A percentile compares a stretch with the other conserved stretches of the same genome.
Conservation (phyloP, 2,888 invertebrate species). For the Mellilla xanthometata region DNA sequence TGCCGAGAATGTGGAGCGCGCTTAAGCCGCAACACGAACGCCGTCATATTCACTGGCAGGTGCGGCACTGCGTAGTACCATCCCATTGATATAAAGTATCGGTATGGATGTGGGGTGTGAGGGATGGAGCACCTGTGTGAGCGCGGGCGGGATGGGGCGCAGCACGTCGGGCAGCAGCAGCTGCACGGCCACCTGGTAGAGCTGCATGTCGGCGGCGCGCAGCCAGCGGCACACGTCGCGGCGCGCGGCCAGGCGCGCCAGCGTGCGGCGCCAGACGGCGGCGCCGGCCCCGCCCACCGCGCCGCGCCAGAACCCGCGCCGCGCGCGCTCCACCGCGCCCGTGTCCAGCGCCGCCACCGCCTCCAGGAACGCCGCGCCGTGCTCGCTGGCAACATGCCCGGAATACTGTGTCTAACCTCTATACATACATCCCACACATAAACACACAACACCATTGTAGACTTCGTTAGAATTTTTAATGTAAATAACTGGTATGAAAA, state of each 20-base stretch:
- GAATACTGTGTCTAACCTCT: too few relatives aligned
- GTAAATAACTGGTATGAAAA: too few relatives aligned
- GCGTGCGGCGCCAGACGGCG: slow-evolving; percentile 94
- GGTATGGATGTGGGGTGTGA: too few relatives aligned
- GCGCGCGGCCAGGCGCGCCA: slow-evolving; percentile 87
- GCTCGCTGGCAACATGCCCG: slow-evolving; percentile 86
- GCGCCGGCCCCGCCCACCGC: slow-evolving; percentile 90
- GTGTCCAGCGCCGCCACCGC: slow-evolving; percentile 96
- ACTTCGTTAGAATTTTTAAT: too few relatives aligned
- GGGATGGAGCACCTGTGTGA: slow-evolving; percentile 90
- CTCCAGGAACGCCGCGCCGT: slow-evolving; percentile 96
- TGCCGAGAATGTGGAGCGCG: too few relatives aligned
- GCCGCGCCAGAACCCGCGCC: slow-evolving; percentile 95
- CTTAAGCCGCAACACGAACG: too few relatives aligned
- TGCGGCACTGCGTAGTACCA: too few relatives aligned
- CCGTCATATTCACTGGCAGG: too few relatives aligned
- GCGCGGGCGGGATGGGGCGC: slow-evolving; percentile 95
- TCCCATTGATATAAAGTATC: too few relatives aligned
- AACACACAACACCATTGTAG: too few relatives aligned
- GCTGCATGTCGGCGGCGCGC: slow-evolving; percentile 92
- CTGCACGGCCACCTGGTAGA: slow-evolving; percentile 98
- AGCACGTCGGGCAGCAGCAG: slow-evolving; percentile 98
- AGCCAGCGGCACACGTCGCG: slow-evolving; percentile 90
- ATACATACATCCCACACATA: too few relatives aligned
- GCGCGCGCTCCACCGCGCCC: slow-evolving; percentile 93